Evolutionary conservation across 2,888 invertebrate species (phyloP), one percentile per base, ranked within the genome.

Genomic region (Mesochorus sp.): DNA sequence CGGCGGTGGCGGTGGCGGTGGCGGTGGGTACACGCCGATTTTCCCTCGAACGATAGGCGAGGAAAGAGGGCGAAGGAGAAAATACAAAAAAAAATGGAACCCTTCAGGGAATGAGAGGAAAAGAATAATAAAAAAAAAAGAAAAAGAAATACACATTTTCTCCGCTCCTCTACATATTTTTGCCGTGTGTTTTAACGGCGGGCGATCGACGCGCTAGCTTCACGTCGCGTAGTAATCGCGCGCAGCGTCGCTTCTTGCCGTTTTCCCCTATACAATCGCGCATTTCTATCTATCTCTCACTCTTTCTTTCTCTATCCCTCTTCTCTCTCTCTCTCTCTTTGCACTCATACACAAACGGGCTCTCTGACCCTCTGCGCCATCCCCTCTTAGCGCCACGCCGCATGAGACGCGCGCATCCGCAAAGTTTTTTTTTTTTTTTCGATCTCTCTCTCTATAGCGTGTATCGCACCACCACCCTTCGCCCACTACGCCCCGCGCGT

Each of bases 181-280:
- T 37, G 28, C 53, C 62, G 61, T 68, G 55, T 59, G n/a, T 49
- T 71, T 73, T 51, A 62, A 70, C 74, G 74, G 70, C 70, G 67
- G 59, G 55, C 57, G 72, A 78, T 74, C 74, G 79, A 71, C 72
- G 85, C 70, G 80, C 87, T 87, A 87, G 74, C 79, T 87, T 77
- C 73, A 79, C 76, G 61, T 80, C 85, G 87, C 87, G 87, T 86
- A 87, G 87, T 81, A 80, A 84, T 84, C 71, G 79, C 84, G 84
- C 85, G 84, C 82, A 82, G 85, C 85, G 83, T 67, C 81, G 62
- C 51, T 72, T 77, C 70, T 76, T 73, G 76, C 80, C 62, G 57
- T 76, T 73, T 73, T 53, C 42, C 61, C 51, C 24, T 14, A 1
- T 57, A 37, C 24, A 55, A 42, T 70, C 70, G 70, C 49, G 28